Base-by-base conservation (phyloP, 92 coral and sea anemone species). In the Chrysogorgia sp. region DNA sequence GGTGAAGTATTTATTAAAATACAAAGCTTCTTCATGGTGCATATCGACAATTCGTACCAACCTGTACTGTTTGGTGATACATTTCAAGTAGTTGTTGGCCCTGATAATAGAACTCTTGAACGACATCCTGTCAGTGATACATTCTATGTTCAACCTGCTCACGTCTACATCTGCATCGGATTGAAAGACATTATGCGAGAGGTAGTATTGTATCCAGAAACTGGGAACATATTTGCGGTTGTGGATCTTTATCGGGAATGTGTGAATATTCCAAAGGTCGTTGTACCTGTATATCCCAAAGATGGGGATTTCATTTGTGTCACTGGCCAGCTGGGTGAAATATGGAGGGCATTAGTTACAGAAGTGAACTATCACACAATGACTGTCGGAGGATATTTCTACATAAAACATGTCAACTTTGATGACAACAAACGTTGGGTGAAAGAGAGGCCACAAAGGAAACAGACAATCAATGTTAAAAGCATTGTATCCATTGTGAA, bases 391-490 rank as follows among this genome's bases (percentile, higher is more conserved):
- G 87, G 85, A 55, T 84, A 53, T 65, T 84, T 84, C 79, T 84
- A 78, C 67, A 71, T 84, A 37, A 84, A 76, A 34, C 87, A 84
- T 67, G 40, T 58, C 79, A 55, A 77, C 60, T 84, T 77, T 67
- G 65, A 78, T 76, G 67, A 17, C 26, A 68, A 66, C 69, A 41
- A 58, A 57, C 78, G 76, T 66, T 84, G 87, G 87, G 47, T 77
- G 66, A 84, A 72, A 53, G 84, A 83, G 53, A 84, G 84, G 69
- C 84, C 83, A 63, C 75, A 80, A 67, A 75, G 83, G 32, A 84
- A 84, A 66, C 76, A 84, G 82, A 53, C 80, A 15, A 84, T 84
- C 26, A 84, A 84, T 57, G 76, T 79, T 69, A 64, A 31, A 21
- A 79, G 88, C 43, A 71, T 84, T 56, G 37, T 84, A 78, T 64